phyloP scores from a whole-genome alignment of 2,888 invertebrate species.

The Helicoverpa assulta region DNA sequence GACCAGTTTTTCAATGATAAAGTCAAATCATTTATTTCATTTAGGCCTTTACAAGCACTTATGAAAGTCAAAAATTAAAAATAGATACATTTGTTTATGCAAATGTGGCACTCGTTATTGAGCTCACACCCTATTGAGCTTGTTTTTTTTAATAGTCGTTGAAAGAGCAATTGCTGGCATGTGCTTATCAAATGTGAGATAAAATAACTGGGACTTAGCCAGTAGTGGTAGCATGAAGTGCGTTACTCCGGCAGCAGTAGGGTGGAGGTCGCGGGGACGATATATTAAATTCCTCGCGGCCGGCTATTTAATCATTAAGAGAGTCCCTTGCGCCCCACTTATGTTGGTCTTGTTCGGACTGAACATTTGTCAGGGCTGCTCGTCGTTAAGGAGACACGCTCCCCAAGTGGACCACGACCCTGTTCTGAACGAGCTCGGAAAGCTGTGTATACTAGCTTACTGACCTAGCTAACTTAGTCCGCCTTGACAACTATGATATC shows the following conservation, averaged over 20 bases:
- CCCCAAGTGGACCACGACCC: too few species aligned
- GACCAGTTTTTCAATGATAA: too few species aligned
- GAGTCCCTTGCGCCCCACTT: slow-evolving; percentile 13
- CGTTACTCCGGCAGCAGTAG: not conserved
- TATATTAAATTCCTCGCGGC: slow-evolving; percentile 71
- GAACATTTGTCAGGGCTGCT: slow-evolving; percentile 5
- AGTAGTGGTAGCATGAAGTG: not conserved
- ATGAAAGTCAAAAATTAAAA: too few species aligned
- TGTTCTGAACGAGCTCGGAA: too few species aligned
- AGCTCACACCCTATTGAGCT: not conserved
- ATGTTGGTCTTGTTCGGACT: not conserved
- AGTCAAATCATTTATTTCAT: too few species aligned
- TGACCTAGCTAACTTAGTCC: too few species aligned
- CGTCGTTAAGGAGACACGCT: not conserved
- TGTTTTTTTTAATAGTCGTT: not conserved
- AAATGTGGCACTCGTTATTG: not conserved
- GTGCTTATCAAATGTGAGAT: too few species aligned
- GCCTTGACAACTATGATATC: too few species aligned
- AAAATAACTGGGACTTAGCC: not conserved
- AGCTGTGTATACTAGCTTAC: too few species aligned
- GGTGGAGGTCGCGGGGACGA: slow-evolving; percentile 28
- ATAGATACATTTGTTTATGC: not conserved
- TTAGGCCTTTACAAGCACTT: too few species aligned
- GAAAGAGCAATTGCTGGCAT: not conserved
- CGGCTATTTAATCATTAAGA: slow-evolving; percentile 67